Evolutionary conservation across 2,797 vertebrate genomes (phyloP).

Genomic region (Morus bassanus): DNA sequence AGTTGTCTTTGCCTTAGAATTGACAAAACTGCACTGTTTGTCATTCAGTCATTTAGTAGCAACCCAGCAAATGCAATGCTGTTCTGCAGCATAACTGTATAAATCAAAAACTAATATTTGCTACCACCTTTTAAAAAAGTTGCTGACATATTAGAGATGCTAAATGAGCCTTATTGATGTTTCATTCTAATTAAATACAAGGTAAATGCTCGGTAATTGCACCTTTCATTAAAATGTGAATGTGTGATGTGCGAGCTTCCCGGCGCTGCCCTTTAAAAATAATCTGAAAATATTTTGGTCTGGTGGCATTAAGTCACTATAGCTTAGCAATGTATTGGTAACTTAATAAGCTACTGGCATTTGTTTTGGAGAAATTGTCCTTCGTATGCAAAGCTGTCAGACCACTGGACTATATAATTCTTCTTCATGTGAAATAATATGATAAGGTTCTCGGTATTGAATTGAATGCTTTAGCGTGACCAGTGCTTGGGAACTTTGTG

Average conservation of each 20-base stretch:
- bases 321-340: constrained; percentile 61
- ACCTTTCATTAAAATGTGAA: constrained; percentile 68
- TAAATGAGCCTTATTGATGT: constrained; percentile 63
- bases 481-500: constrained; percentile 70
- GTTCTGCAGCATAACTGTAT: constrained; percentile 4
- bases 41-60: not conserved
- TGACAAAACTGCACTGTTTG: not conserved
- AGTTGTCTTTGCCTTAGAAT: constrained; percentile 20
- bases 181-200: constrained; percentile 70
- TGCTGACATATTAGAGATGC: constrained; percentile 41
- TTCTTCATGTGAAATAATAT: constrained; percentile 69
- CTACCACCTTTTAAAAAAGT: constrained; percentile 37
- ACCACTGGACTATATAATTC: constrained; percentile 69
- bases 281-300: constrained; percentile 63
- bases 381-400: constrained; percentile 70
- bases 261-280: constrained; percentile 57
- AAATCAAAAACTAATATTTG: constrained; percentile 66
- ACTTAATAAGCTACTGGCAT: constrained; percentile 69
- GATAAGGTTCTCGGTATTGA: constrained; percentile 67
- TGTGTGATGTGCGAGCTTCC: constrained; percentile 47
- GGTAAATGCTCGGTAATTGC: constrained; percentile 55
- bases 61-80: not conserved
- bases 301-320: constrained; percentile 50
- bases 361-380: constrained; percentile 67
- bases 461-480: constrained; percentile 70